phyloP scores from a whole-genome alignment of 2,797 vertebrate species.

The Gymnothorax javanicus region DNA sequence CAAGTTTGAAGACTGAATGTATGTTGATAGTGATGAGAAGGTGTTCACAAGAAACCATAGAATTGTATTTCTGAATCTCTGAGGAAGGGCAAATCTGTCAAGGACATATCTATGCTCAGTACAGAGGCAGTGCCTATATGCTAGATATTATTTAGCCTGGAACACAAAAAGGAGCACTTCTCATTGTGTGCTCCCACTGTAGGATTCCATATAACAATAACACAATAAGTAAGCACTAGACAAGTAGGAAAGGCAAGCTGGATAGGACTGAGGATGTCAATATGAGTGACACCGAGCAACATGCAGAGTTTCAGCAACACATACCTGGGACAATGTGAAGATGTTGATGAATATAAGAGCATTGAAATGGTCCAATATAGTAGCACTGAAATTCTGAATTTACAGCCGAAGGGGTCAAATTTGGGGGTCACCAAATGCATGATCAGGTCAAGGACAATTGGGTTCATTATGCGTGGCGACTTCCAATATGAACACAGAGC shows the following conservation, averaged over 20 bases:
- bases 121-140: not conserved
- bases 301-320: not conserved
- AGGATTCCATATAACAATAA: not conserved
- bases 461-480: not conserved
- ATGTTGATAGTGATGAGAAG: not conserved
- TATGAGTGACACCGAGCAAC: not conserved
- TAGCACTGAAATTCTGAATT: not conserved
- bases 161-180: not conserved
- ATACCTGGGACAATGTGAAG: not conserved
- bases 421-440: not conserved
- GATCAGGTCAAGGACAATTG: not conserved
- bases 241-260: not conserved
- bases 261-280: not conserved
- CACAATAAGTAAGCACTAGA: not conserved
- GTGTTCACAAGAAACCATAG: not conserved
- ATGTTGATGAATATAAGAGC: not conserved
- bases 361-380: not conserved
- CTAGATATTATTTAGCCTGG: not conserved
- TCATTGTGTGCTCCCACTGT: not conserved
- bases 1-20: not conserved
- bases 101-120: not conserved
- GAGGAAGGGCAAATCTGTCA: not conserved
- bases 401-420: not conserved
- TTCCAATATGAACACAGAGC: not conserved
- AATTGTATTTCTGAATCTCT: not conserved